These are phyloP conservation scores for Rhinoraja longicauda DNA, from an alignment of 2,797 vertebrate species.

Conservation along the genomic window DNA sequence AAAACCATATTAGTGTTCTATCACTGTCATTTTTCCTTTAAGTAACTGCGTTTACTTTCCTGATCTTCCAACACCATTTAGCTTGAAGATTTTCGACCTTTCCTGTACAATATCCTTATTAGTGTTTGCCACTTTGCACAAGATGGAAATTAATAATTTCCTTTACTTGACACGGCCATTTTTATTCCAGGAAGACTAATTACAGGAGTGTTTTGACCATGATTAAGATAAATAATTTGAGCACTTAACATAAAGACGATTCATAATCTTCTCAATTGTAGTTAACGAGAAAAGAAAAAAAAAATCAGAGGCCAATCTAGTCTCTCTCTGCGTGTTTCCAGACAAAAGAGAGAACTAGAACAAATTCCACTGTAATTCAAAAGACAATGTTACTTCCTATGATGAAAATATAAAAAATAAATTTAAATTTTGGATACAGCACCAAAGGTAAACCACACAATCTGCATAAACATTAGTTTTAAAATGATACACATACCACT, in stretches of 20 bases:
- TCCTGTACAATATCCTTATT: neutral
- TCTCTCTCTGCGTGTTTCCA: neutral
- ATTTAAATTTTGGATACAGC: constrained; percentile 27
- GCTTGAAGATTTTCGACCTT: neutral
- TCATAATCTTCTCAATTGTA: neutral
- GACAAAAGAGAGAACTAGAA: no score
- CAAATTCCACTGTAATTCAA: constrained; percentile 16
- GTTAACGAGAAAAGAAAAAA: neutral
- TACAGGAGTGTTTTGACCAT: constrained; percentile 8
- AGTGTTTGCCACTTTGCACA: neutral
- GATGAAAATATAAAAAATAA: constrained; percentile 34
- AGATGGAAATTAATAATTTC: neutral
- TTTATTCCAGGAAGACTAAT: neutral
- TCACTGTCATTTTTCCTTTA: constrained; percentile 29
- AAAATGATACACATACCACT: constrained; percentile 25
- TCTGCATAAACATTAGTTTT: constrained; percentile 17
- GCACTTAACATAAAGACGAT: constrained; percentile 26
- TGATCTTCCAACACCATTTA: neutral
- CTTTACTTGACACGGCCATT: neutral
- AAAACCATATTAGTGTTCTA: constrained; percentile 22
- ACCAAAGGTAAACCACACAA: constrained; percentile 24
- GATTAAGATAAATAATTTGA: neutral
- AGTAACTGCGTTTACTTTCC: neutral
- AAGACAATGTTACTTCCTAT: constrained; percentile 15
- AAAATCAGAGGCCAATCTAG: constrained; percentile 21